phyloP scores from a whole-genome alignment of 2,113 vertebrate genomes.

The Phaetusa simplex region DNA sequence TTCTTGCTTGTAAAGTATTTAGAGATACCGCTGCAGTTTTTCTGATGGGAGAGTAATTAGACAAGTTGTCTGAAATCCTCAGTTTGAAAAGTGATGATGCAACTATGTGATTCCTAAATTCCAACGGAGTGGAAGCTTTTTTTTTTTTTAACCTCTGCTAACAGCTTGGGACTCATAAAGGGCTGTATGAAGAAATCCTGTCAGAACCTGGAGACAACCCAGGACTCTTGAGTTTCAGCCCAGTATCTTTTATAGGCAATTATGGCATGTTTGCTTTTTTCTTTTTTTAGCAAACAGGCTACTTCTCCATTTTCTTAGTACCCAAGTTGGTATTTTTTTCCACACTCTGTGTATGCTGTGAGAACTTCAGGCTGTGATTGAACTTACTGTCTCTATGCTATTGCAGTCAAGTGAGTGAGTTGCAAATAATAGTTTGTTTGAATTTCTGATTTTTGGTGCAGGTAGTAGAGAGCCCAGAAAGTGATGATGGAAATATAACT shows the following conservation, averaged over 20 bases:
- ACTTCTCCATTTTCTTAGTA: neutral
- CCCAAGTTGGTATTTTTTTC: neutral
- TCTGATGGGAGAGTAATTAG: neutral
- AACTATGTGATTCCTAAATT: neutral
- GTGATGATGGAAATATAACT: neutral
- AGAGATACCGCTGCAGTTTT: neutral
- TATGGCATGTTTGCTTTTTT: rapidly evolving
- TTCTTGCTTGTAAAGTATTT: neutral
- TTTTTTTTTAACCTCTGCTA: neutral
- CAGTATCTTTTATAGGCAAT: neutral
- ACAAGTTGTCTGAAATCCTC: neutral
- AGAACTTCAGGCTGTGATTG: neutral
- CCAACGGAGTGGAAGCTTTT: neutral
- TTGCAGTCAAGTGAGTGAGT: neutral
- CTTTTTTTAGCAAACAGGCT: neutral
- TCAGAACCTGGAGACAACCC: neutral
- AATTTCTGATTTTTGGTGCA: neutral
- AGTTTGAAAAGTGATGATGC: neutral
- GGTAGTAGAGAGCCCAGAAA: neutral
- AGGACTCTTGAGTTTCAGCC: neutral
- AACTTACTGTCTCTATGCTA: neutral
- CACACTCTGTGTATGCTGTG: neutral
- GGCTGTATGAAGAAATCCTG: neutral
- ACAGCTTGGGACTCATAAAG: neutral
- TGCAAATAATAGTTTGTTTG: neutral